phyloP scores from a whole-genome alignment of 2,797 vertebrate genomes.

The Eurystomus glaucurus region DNA sequence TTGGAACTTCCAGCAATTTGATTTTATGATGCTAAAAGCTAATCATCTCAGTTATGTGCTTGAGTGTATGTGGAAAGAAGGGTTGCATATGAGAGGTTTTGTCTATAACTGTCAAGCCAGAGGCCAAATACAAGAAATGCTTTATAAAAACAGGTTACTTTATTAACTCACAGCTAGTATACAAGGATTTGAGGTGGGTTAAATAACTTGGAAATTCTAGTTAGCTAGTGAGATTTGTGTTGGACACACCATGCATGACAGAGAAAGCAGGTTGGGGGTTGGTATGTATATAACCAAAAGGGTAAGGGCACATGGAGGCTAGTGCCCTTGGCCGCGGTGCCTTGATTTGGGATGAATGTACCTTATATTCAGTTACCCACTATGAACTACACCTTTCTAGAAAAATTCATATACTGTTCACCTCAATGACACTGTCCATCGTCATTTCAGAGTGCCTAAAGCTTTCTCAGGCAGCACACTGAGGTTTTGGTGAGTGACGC shows the following conservation, averaged over 20 bases:
- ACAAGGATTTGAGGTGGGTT: neutral
- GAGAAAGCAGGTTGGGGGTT: fast-evolving
- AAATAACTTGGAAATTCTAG: neutral
- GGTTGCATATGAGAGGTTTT: neutral
- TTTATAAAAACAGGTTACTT: neutral
- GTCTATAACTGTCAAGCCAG: neutral
- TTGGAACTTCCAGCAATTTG: conserved; percentile 55
- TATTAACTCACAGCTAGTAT: neutral
- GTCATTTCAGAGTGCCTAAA: neutral
- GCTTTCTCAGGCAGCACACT: neutral
- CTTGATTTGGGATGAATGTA: neutral
- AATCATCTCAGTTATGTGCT: conserved; percentile 9
- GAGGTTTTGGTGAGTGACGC: neutral
- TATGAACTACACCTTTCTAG: fast-evolving
- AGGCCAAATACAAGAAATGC: neutral
- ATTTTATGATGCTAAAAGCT: conserved; percentile 53
- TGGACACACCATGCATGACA: neutral
- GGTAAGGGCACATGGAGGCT: neutral
- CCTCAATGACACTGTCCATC: neutral
- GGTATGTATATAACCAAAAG: fast-evolving
- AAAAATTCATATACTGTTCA: fast-evolving
- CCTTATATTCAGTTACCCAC: neutral
- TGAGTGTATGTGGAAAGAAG: neutral
- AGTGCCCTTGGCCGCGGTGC: neutral
- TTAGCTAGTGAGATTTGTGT: neutral